phyloP scores from a whole-genome alignment of 1,140 invertebrate species.

The Calosoma granatense region DNA sequence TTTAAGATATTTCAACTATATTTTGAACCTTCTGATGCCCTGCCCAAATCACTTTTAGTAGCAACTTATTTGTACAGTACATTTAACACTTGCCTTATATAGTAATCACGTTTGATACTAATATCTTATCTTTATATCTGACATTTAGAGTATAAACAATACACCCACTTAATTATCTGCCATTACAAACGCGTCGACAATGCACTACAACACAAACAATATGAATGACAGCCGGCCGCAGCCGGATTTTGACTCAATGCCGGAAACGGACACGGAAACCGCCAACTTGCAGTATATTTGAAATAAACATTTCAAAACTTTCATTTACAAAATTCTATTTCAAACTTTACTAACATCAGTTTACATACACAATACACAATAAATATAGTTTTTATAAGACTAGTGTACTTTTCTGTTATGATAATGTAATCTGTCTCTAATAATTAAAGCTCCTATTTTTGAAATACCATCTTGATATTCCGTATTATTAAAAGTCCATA shows the following conservation, averaged over 20 bases:
- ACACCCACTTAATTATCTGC: background rate
- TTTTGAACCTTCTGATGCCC: background rate
- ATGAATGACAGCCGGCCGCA: conserved; percentile 4
- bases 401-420: conserved; percentile 11
- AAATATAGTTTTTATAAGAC: too few relatives aligned
- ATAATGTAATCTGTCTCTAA: conserved; percentile 41
- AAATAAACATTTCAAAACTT: background rate
- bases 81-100: background rate
- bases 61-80: background rate
- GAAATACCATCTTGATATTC: conserved; percentile 49
- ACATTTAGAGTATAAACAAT: conserved; percentile 4
- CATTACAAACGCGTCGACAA: background rate
- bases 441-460: conserved; percentile 44
- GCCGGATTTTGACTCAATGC: background rate
- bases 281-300: too few relatives aligned
- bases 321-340: background rate
- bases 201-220: conserved; percentile 1
- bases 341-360: background rate
- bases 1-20: too few relatives aligned
- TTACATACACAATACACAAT: background rate
- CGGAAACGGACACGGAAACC: background rate
- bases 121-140: background rate
- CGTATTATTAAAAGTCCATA: conserved; percentile 28
- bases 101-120: background rate
- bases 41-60: background rate